Evolutionary conservation across 1,140 invertebrate genomes (phyloP).

Genomic region (Harlomillsia oculata): DNA sequence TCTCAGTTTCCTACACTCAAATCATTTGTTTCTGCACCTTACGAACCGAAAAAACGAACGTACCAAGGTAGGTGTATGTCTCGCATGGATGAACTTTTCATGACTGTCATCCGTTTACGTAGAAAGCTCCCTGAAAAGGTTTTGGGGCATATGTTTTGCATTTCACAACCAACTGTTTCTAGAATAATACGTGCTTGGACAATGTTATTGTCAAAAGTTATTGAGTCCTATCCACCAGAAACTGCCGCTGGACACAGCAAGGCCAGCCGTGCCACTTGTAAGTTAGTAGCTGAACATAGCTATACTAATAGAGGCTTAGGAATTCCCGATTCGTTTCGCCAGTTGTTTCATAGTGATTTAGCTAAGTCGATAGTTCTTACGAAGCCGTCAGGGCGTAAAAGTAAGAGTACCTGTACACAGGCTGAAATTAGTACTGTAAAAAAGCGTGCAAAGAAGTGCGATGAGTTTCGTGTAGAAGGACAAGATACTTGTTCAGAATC

Average conservation of each 20-base stretch:
- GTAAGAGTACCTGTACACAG: constrained; percentile 1
- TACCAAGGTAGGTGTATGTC: constrained; percentile 26
- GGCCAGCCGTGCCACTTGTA: neutral
- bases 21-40: neutral
- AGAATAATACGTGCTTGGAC: constrained; percentile 33
- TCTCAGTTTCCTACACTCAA: too few relatives aligned
- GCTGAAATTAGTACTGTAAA: constrained; percentile 1
- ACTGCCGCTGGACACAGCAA: neutral
- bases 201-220: constrained; percentile 25
- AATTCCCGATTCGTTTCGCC: constrained; percentile 25
- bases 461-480: too few relatives aligned
- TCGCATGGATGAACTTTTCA: constrained; percentile 31
- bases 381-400: neutral
- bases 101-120: constrained; percentile 30
- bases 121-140: constrained; percentile 33
- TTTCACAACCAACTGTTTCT: constrained; percentile 32
- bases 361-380: constrained; percentile 23
- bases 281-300: neutral
- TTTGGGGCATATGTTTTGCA: constrained; percentile 33
- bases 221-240: constrained; percentile 21
- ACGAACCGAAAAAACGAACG: constrained; percentile 15
- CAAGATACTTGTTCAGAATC: too few relatives aligned
- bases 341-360: constrained; percentile 27
- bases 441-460: too few relatives aligned
- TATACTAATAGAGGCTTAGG: constrained; percentile 12